Base-by-base conservation (phyloP, 2,888 invertebrate species). In the Tubulanus polymorphus region DNA sequence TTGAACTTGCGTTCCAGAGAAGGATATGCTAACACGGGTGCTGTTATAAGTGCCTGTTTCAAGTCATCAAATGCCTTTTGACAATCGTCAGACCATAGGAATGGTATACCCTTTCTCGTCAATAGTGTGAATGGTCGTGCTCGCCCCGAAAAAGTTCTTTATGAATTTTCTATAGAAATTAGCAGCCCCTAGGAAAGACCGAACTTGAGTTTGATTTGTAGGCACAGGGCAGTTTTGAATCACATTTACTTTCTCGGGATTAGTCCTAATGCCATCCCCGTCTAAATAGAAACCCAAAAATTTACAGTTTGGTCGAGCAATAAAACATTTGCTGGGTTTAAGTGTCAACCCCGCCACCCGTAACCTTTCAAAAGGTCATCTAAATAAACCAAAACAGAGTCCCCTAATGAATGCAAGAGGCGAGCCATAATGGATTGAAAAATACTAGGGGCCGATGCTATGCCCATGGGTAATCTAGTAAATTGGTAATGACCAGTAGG, bases 141-240 rank as follows among this genome's bases (percentile, higher is more conserved):
- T 55, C 6, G 61, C 60, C 29, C 48, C 57, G 1, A 59, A 29
- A 51, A 55, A 63, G n/a, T 54, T 25, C 29, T 53, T 45, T 8
- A 63, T 50, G 54, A 63, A 62, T 25, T 52, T 51, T 8, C 60
- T 52, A 30, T 61, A 66, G 32, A 61, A 65, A 45, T 62, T 62
- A n/a, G 59, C 57, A n/a, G 61, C 48, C 3, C 63, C 63, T 23
- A 65, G 48, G 49, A 64, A 64, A 29, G 56, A 53, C 35, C 57
- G 37, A 12, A 61, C 27, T 41, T 60, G 54, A 47, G 60, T 61
- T 8, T 20, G 20, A 15, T 5, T 8, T 15, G 6, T 5, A 8
- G 41, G 41, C 23, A 20, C 20, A 5, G 41, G 41, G 15, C 23
- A 41, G 18, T 41, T 23, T 8, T 18, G 18, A 23, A 41, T 15